Evolutionary conservation across 2,113 vertebrate species (phyloP).

Genomic region (Sclerurus mexicanus): DNA sequence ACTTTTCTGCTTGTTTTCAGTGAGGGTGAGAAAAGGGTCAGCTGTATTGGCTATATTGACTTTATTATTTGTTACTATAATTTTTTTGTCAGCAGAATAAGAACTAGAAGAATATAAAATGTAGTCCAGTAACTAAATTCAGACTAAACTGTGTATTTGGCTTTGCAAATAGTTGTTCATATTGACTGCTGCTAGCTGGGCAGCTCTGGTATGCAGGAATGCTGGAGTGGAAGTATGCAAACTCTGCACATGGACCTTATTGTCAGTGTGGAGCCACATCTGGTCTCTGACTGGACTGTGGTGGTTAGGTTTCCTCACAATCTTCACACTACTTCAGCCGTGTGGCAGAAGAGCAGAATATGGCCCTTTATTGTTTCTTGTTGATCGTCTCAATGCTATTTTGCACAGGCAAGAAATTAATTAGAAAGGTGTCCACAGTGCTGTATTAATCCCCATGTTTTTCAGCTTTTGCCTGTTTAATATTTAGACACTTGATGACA

Average conservation of each 20-base stretch:
- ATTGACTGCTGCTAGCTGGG: background rate
- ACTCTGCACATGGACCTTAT: background rate
- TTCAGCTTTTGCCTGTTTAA: background rate
- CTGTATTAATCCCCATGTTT: background rate
- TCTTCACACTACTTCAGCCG: rapidly evolving
- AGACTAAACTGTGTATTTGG: background rate
- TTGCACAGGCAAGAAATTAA: background rate
- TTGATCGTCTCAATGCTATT: background rate
- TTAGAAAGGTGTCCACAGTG: background rate
- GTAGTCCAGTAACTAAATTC: background rate
- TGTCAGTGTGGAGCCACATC: rapidly evolving
- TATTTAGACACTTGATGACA: background rate
- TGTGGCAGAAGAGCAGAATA: background rate
- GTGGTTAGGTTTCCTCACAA: background rate
- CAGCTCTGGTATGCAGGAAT: background rate
- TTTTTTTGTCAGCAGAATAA: background rate
- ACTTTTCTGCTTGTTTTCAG: background rate
- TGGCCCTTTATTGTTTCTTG: background rate
- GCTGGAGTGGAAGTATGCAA: background rate
- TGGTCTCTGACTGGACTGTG: background rate
- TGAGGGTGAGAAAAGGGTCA: background rate
- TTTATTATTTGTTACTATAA: background rate
- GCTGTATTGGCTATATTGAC: background rate
- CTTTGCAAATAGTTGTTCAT: background rate
- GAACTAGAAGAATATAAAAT: background rate